Conservation (phyloP, 2,113 vertebrate species). For the Crotalus horridus region DNA sequence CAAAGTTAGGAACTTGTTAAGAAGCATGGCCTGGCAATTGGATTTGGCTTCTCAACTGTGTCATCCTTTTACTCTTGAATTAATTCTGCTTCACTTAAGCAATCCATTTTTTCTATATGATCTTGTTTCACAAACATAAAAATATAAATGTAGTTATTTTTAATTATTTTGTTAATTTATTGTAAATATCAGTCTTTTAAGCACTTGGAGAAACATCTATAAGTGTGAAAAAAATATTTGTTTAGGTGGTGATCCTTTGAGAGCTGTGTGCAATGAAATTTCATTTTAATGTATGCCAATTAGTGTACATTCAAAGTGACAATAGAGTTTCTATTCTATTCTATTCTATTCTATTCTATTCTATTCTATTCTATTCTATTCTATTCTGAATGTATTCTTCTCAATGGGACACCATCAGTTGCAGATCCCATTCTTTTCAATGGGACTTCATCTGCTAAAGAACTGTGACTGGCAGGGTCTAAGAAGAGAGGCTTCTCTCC, state of each 20-base stretch:
- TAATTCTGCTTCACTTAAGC: background rate
- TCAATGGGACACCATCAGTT: background rate
- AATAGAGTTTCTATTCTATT: too few relatives aligned
- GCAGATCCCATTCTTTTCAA: background rate
- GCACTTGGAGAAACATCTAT: background rate
- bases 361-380: too few relatives aligned
- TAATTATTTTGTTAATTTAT: background rate
- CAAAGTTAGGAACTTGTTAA: background rate
- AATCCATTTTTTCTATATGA: background rate
- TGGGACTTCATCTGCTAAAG: background rate
- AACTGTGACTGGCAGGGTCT: background rate
- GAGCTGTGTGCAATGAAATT: too few relatives aligned
- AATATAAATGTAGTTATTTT: background rate
- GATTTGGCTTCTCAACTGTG: background rate
- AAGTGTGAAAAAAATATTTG: background rate
- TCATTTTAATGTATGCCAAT: too few relatives aligned
- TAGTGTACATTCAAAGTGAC: too few relatives aligned
- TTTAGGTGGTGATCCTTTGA: background rate
- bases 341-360: too few relatives aligned
- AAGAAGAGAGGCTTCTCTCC: background rate
- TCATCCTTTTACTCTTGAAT: background rate
- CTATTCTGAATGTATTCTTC: background rate
- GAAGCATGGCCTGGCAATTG: background rate
- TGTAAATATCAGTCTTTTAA: background rate
- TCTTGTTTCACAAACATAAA: background rate